Evolutionary conservation across 1,140 invertebrate genomes (phyloP).

Genomic region (Drosophila nikananu): DNA sequence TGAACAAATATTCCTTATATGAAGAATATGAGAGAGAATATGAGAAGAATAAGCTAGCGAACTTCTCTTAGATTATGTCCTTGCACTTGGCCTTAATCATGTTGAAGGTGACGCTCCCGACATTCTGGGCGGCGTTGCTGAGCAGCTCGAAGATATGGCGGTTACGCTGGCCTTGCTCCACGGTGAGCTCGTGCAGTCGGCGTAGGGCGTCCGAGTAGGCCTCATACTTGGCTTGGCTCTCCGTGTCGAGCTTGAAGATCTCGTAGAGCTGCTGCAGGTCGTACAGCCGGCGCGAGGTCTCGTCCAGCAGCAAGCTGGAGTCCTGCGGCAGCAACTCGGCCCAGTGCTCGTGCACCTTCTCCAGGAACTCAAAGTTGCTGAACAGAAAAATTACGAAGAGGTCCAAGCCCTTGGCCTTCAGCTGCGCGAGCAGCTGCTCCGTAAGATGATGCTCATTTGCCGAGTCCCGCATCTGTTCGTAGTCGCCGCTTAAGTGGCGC

Average conservation of each 20-base stretch:
- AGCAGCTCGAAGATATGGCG: constrained; percentile 75
- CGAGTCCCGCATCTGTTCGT: constrained; percentile 45
- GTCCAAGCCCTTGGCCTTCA: constrained; percentile 71
- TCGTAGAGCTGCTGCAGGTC: constrained; percentile 70
- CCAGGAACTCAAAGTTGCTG: constrained; percentile 79
- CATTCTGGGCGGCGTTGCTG: constrained; percentile 70
- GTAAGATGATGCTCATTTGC: constrained; percentile 54
- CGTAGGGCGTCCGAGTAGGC: constrained; percentile 57
- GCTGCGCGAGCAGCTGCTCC: constrained; percentile 50
- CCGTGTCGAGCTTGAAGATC: constrained; percentile 72
- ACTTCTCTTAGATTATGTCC: constrained; percentile 36
- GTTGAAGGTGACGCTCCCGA: constrained; percentile 75
- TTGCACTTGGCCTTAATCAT: constrained; percentile 79
- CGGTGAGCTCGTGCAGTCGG: constrained; percentile 55
- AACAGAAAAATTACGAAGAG: constrained; percentile 77
- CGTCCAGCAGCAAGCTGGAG: constrained; percentile 54
- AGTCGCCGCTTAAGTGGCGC: constrained; percentile 46
- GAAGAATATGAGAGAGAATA: too few relatives aligned
- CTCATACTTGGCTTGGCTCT: constrained; percentile 67
- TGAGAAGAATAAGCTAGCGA: too few relatives aligned
- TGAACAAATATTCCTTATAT: not conserved
- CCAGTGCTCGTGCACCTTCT: constrained; percentile 71
- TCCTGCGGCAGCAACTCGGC: constrained; percentile 53
- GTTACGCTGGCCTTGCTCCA: constrained; percentile 60
- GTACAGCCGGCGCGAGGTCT: constrained; percentile 48